Evolutionary conservation across 2,888 invertebrate species (phyloP).

Genomic region (Pachycephus smyrnensis): DNA sequence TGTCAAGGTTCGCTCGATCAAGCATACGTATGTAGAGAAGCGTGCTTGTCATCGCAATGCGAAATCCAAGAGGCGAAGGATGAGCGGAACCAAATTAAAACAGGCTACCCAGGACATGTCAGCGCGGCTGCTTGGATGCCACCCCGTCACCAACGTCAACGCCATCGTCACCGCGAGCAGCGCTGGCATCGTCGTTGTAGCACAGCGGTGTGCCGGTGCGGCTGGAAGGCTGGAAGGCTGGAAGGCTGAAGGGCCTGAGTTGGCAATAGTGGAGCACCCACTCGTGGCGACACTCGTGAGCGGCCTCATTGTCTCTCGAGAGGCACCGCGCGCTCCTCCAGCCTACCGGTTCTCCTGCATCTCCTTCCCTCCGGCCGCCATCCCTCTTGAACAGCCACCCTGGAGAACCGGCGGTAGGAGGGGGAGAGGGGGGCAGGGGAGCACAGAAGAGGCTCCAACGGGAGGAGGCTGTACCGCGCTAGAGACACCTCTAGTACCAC

Average conservation of each 20-base stretch:
- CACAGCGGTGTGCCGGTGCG: slow-evolving; percentile 36
- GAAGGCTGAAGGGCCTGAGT: slow-evolving; percentile 65
- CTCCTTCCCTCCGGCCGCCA: slow-evolving; percentile 16
- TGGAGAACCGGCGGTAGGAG: slow-evolving; percentile 16
- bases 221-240: slow-evolving; percentile 34
- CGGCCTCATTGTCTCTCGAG: slow-evolving; percentile 67
- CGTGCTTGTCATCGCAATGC: neutral
- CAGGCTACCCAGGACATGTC: slow-evolving; percentile 37
- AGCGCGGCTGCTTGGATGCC: slow-evolving; percentile 24
- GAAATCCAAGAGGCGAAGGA: slow-evolving; percentile 25
- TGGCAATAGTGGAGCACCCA: slow-evolving; percentile 66
- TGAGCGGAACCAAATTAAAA: slow-evolving; percentile 35
- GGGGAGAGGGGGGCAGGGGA: slow-evolving; percentile 7
- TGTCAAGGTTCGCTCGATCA: too few species aligned
- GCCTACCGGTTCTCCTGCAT: slow-evolving; percentile 23
- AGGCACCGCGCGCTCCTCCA: slow-evolving; percentile 51
- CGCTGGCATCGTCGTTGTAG: slow-evolving; percentile 23
- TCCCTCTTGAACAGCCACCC: slow-evolving; percentile 12
- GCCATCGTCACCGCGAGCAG: slow-evolving; percentile 18
- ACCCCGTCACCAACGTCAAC: slow-evolving; percentile 15
- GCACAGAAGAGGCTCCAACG: slow-evolving; percentile 24
- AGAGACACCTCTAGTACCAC: neutral
- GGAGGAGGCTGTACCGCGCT: too few species aligned
- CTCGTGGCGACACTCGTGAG: slow-evolving; percentile 66
- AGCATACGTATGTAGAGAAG: too few species aligned